phyloP scores from a whole-genome alignment of 2,113 vertebrate genomes.

The Dasyprocta punctata region DNA sequence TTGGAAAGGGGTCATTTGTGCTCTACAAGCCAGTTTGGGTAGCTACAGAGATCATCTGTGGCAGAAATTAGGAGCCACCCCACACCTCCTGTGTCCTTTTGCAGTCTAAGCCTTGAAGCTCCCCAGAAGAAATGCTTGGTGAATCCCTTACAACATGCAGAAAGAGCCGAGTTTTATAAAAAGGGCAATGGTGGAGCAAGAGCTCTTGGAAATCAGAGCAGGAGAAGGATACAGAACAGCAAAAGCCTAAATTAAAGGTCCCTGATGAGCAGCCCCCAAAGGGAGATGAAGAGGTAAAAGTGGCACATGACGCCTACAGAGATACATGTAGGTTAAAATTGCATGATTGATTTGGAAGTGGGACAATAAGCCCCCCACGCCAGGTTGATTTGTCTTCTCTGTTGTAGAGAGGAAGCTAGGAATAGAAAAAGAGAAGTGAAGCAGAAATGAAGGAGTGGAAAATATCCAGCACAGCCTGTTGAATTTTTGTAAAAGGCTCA shows the following conservation, averaged over 20 bases:
- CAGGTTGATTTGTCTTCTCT: background rate
- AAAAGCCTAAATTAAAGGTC: background rate
- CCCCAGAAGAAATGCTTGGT: background rate
- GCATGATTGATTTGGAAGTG: background rate
- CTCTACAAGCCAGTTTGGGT: background rate
- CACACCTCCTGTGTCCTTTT: background rate
- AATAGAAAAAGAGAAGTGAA: background rate
- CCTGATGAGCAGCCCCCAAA: background rate
- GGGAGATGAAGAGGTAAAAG: background rate
- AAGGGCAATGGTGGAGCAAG: background rate
- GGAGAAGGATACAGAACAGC: background rate
- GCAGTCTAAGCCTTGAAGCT: background rate
- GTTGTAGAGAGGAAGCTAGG: background rate
- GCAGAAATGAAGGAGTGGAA: background rate
- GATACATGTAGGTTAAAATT: background rate
- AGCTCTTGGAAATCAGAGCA: background rate
- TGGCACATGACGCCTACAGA: background rate
- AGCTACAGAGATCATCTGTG: background rate
- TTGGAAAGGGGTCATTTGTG: background rate
- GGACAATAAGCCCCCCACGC: background rate
- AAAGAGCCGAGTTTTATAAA: background rate
- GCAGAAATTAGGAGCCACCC: background rate
- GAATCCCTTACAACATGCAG: background rate
- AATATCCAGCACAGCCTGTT: background rate
- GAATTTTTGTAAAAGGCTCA: background rate